Evolutionary conservation across 1,140 invertebrate species (phyloP).

Genomic region (Euwallacea fornicatus): DNA sequence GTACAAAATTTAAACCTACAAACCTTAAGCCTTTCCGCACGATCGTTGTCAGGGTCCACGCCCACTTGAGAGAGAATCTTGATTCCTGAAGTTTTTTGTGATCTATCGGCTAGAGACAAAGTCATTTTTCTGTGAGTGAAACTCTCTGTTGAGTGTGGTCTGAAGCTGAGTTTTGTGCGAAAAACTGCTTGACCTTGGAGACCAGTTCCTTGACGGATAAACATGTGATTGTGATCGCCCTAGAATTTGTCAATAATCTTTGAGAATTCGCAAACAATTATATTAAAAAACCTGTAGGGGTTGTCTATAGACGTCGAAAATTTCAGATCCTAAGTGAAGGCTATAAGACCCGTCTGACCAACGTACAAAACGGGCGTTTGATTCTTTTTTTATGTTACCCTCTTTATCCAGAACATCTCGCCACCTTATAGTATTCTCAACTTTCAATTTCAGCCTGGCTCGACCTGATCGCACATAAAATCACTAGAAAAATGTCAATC

Average conservation of each 20-base stretch:
- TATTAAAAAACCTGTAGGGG: constrained; percentile 69
- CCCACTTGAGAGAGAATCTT: constrained; percentile 95
- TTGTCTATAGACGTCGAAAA: constrained; percentile 97
- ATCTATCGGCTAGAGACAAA: constrained; percentile 92
- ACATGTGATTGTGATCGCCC: constrained; percentile 93
- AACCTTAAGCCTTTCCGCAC: constrained; percentile 88
- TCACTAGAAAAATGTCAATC: too few species aligned
- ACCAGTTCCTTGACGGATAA: constrained; percentile 94
- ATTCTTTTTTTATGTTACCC: constrained; percentile 83
- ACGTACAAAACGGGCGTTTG: constrained; percentile 91
- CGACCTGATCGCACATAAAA: constrained; percentile 6
- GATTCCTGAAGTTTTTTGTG: constrained; percentile 94
- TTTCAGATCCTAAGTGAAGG: constrained; percentile 94
- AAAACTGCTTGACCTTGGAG: constrained; percentile 97
- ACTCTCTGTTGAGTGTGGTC: constrained; percentile 96
- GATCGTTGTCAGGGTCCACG: constrained; percentile 89
- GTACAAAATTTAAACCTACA: constrained; percentile 1
- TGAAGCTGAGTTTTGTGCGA: constrained; percentile 93
- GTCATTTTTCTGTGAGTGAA: constrained; percentile 99
- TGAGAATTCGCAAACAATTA: neutral
- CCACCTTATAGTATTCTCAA: constrained; percentile 98
- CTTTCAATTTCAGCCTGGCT: constrained; percentile 80
- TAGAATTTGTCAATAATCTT: constrained; percentile 54
- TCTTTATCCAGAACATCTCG: constrained; percentile 82
- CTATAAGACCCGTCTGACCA: constrained; percentile 99